Base-by-base conservation (phyloP, 2,797 vertebrate genomes). In the Pterois miles region DNA sequence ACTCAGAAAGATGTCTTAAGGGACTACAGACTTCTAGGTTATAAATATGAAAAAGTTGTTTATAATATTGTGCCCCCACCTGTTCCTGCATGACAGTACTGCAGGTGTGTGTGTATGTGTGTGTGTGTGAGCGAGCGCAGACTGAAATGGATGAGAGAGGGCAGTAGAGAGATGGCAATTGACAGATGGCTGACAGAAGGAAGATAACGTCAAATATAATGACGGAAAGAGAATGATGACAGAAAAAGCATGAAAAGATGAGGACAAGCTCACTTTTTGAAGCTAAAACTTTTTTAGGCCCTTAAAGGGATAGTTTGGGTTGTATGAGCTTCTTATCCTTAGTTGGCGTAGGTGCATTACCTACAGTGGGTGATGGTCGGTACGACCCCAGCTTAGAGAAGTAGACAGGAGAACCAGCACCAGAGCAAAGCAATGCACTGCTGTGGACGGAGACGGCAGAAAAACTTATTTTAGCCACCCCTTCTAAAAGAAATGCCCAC, bases 31-130 rank as follows among this genome's bases (percentile, higher is more conserved):
- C 75, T 84, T 73, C 48, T 58, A 50, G 12, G 71, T 84, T 74
- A 81, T 83, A 72, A 82, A 85, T 88, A 88, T 86, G 73, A 57
- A 83, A 80, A 81, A 65, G 62, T 79, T 73, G 57, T 80, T 72
- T 33, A 50, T 66, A 52, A n/a, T n/a, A 9, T 46, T 46, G 43
- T 46, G 43, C 50, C 31, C 46, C 33, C 22, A 67, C 57, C 56
- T 75, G 59, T 71, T 79, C 36, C n/a, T 78, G 57, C 65, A 71
- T 66, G 56, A 65, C 76, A 78, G 31, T 65, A 10, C 23, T 67
- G 54, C 43, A 57, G 10, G 27, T 68, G 48, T 63, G 74, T 60
- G 22, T 63, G 60, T 34, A n/a, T 60, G 22, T 63, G 60, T 34
- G 27, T 68, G 48, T 63, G 74, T 60, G 22, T 63, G 60, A 29